Evolutionary conservation across 1,140 invertebrate genomes (phyloP).

Genomic region (Pogonus chalceus): DNA sequence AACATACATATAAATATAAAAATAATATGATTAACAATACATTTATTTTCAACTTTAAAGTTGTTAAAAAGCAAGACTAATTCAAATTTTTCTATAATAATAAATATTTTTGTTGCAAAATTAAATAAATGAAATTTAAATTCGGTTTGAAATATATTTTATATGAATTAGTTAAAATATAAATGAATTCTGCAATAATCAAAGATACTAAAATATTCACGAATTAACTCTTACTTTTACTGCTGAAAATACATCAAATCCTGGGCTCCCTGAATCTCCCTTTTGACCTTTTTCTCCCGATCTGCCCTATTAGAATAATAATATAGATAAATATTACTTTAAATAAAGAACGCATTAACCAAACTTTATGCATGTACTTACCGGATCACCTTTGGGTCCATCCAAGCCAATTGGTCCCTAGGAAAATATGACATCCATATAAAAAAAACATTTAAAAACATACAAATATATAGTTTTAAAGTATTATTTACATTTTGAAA

Average conservation of each 20-base stretch:
- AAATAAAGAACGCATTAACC: slow-evolving; percentile 9
- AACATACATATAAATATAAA: slow-evolving; percentile 8
- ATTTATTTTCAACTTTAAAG: too few species aligned
- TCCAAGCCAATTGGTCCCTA: slow-evolving; percentile 89
- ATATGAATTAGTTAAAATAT: too few species aligned
- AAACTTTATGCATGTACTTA: slow-evolving; percentile 44
- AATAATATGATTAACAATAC: neutral
- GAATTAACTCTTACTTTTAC: slow-evolving; percentile 61
- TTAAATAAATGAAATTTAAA: too few species aligned
- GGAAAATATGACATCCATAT: too few species aligned
- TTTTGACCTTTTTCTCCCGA: slow-evolving; percentile 81
- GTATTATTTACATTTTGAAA: too few species aligned
- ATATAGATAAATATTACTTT: neutral
- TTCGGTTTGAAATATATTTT: too few species aligned
- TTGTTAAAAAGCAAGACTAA: too few species aligned
- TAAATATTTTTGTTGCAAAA: too few species aligned
- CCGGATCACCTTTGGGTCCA: slow-evolving; percentile 86
- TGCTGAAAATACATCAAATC: slow-evolving; percentile 80
- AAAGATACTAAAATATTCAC: slow-evolving; percentile 8
- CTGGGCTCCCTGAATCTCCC: slow-evolving; percentile 73
- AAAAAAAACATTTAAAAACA: too few species aligned
- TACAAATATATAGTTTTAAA: too few species aligned
- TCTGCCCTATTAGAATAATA: slow-evolving; percentile 54
- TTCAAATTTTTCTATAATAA: too few species aligned
- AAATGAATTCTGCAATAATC: slow-evolving; percentile 2